A percentile compares a stretch with the other conserved stretches of the same genome.
phyloP scores from a whole-genome alignment of 2,888 invertebrate genomes.

The Troilus luridus region DNA sequence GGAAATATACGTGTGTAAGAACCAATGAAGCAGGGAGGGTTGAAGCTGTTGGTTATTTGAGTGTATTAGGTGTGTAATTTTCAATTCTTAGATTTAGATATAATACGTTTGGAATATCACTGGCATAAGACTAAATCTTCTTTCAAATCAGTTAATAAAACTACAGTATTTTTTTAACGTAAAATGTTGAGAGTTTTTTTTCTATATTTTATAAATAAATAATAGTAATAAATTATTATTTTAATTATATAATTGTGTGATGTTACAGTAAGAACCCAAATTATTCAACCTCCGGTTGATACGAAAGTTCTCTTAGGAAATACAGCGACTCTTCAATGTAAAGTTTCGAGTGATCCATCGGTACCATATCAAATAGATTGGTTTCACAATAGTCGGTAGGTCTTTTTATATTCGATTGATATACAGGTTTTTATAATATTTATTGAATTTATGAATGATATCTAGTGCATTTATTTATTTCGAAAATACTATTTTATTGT shows the following conservation, averaged over 20 bases:
- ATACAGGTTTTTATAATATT: neutral
- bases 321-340: conserved; percentile 93
- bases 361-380: conserved; percentile 90
- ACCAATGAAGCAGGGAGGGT: conserved; percentile 92
- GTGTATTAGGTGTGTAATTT: conserved; percentile 79
- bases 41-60: conserved; percentile 84
- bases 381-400: conserved; percentile 89
- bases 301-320: conserved; percentile 92
- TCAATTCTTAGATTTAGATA: neutral
- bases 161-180: too few species aligned
- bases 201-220: too few species aligned
- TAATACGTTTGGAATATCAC: neutral
- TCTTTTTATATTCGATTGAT: conserved; percentile 65
- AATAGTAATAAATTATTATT: neutral
- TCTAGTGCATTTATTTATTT: neutral
- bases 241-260: conserved; percentile 48
- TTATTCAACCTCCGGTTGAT: conserved; percentile 93
- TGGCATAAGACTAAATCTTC: too few species aligned
- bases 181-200: too few species aligned
- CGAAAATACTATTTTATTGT: neutral
- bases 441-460: neutral
- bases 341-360: conserved; percentile 91
- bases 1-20: conserved; percentile 90
- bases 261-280: conserved; percentile 88
- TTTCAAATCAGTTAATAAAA: too few species aligned